Evolutionary conservation across 2,113 vertebrate species (phyloP).

Genomic region (Ancistrus triradiatus): DNA sequence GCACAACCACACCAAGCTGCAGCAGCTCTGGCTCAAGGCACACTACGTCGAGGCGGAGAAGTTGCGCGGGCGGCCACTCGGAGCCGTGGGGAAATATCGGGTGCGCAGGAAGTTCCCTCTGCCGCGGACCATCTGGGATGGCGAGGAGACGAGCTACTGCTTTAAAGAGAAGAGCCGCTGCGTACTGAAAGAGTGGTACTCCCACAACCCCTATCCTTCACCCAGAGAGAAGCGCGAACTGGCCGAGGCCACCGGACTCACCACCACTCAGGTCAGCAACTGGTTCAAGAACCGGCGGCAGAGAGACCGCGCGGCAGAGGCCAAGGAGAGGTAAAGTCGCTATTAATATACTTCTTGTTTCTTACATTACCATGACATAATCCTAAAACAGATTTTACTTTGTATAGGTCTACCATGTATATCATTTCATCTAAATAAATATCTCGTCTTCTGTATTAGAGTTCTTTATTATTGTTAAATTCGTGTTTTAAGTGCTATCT

Average conservation of each 20-base stretch:
- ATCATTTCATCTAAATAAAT: too few species aligned
- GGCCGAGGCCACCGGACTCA: conserved; percentile 88
- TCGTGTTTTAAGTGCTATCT: too few species aligned
- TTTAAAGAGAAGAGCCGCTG: conserved; percentile 89
- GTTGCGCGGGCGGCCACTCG: conserved; percentile 83
- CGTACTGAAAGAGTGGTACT: conserved; percentile 88
- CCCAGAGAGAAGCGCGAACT: conserved; percentile 87
- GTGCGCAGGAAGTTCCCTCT: conserved; percentile 87
- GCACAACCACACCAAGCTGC: conserved; percentile 86
- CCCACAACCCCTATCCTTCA: conserved; percentile 90
- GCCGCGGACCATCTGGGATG: conserved; percentile 88
- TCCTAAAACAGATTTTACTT: too few species aligned
- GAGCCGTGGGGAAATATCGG: conserved; percentile 87
- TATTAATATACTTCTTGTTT: too few species aligned
- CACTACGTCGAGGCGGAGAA: conserved; percentile 92
- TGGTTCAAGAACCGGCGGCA: conserved; percentile 92
- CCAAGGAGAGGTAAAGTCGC: conserved; percentile 78
- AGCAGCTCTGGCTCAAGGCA: conserved; percentile 88
- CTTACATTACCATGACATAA: too few species aligned
- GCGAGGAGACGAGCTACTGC: conserved; percentile 90
- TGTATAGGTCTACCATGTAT: too few species aligned
- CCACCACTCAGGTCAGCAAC: conserved; percentile 94
- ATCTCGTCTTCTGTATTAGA: too few species aligned
- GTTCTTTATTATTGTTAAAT: too few species aligned
- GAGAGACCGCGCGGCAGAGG: conserved; percentile 85